These are phyloP conservation scores for Aleiodes alternator DNA, from an alignment of 2,888 invertebrate species.

Conservation along the genomic window DNA sequence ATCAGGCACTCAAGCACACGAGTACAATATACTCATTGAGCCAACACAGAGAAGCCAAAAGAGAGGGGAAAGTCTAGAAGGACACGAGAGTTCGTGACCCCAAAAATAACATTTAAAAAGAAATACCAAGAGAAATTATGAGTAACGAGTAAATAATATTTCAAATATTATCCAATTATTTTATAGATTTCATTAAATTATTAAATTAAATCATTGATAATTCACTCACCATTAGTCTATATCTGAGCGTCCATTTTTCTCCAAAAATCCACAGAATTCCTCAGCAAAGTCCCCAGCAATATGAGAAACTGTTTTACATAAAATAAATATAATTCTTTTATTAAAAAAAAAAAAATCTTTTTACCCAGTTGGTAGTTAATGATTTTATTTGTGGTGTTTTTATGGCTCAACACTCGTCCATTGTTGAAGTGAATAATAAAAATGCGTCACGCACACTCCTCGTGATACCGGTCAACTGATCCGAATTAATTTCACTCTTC, in stretches of 20 bases:
- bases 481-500: constrained; percentile 24
- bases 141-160: neutral
- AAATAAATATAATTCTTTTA: neutral
- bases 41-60: constrained; percentile 1
- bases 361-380: neutral
- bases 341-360: too few species aligned
- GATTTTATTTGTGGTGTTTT: constrained; percentile 29
- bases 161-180: neutral
- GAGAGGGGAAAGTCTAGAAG: constrained; percentile 37
- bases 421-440: constrained; percentile 56
- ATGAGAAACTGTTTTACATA: neutral
- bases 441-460: constrained; percentile 60
- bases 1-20: constrained; percentile 20
- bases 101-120: constrained; percentile 19
- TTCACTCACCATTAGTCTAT: constrained; percentile 4
- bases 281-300: neutral
- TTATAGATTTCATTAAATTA: neutral
- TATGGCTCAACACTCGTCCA: constrained; percentile 63
- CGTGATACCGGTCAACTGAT: constrained; percentile 54
- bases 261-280: neutral
- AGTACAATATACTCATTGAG: constrained; percentile 31
- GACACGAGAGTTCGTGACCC: constrained; percentile 42
- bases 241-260: neutral
- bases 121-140: neutral
- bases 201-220: too few species aligned